Base-by-base conservation (phyloP, 2,797 vertebrate genomes). In the Mus minutoides region DNA sequence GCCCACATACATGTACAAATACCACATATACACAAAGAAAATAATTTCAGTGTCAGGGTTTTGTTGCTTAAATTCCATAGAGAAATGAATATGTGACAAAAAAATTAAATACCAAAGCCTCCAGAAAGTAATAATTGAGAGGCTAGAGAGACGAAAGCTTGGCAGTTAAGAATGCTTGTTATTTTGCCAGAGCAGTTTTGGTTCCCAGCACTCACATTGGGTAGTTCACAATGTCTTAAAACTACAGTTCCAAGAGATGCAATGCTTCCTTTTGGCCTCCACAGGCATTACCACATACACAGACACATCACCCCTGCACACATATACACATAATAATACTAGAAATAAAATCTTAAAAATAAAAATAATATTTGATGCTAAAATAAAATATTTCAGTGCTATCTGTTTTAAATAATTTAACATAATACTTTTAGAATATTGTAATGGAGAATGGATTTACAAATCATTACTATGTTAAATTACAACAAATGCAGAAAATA, bases 361-460 rank as follows among this genome's bases (percentile, higher is more conserved):
- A 17, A 64, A 64, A 84, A 29, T 40, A 89, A 12, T 69, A 69
- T 73, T n/a, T 75, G 14, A 92, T 92, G 56, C 76, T 67, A 77
- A 31, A 96, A 86, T 67, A 77, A 31, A 96, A 86, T 64, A 92
- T 88, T 95, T 95, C 83, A 84, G 34, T 71, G 8, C 19, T 79
- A 87, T 88, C 82, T 87, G 82, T 62, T 90, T 90, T 56, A 16
- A 90, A 78, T 90, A 21, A 95, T 82, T 92, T 67, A 75, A 93
- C 5, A 95, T 71, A 4, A 86, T 3, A 62, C 26, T 95, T 83
- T 49, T 90, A 88, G 46, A 73, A 93, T 91, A 91, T 58, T 89
- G 73, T 91, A 95, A 73, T 69, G 58, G 8, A 92, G 46, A 94
- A 94, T 91, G 88, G 88, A 49, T 37, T 91, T 69, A 83, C 40